Percentiles rank a stretch among this genome's conserved stretches.
phyloP scores from a whole-genome alignment of 2,797 vertebrate species.

The Odontamblyopus rebecca region DNA sequence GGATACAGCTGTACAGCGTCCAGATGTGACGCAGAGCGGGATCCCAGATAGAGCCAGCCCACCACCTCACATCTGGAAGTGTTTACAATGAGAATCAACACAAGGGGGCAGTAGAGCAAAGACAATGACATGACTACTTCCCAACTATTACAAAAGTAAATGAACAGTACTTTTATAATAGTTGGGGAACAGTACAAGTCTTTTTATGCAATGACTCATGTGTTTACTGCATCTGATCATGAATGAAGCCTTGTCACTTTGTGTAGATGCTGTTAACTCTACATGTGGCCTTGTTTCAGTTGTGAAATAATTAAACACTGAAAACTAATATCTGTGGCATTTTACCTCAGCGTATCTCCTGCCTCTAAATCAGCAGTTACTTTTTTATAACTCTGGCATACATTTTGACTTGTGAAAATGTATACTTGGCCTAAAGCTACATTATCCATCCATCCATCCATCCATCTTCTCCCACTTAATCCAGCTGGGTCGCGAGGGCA shows the following conservation, averaged over 20 bases:
- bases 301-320: neutral
- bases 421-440: neutral
- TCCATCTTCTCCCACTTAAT: too few species aligned
- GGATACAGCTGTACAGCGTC: conserved; percentile 37
- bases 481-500: too few species aligned
- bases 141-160: neutral
- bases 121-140: neutral
- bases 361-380: neutral
- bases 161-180: too few species aligned
- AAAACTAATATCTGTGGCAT: neutral
- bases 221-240: neutral
- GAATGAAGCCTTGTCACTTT: neutral
- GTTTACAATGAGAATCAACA: conserved; percentile 52
- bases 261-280: too few species aligned
- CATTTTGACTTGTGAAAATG: neutral
- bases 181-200: neutral
- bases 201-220: neutral
- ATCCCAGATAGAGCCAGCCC: conserved; percentile 13
- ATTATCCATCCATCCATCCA: too few species aligned
- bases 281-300: neutral
- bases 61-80: conserved; percentile 53
- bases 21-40: conserved; percentile 41
- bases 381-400: neutral
- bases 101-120: conserved; percentile 52
- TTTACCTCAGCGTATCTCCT: neutral